Base-by-base conservation (phyloP, 2,113 vertebrate species). In the Sorex araneus region DNA sequence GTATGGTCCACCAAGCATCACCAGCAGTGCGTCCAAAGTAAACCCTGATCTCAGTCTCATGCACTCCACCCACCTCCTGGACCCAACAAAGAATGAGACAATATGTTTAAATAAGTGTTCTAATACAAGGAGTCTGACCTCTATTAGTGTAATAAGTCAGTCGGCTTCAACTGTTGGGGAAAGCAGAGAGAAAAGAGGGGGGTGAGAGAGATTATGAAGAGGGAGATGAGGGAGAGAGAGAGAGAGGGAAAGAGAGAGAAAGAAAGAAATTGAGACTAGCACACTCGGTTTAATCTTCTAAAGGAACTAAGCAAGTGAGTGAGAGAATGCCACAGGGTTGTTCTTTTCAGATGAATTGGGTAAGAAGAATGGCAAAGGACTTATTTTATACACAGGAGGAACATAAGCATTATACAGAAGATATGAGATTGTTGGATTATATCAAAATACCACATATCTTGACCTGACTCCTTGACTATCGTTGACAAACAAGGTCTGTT, bases 91-190 rank as follows among this genome's bases (percentile, higher is more conserved):
- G 10, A 30, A 8, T 60, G 45, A 67, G 2, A 40, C 15, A 67
- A 19, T 12, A 19, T 27, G n/a, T 3, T 2, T 74, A 90, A 28
- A 32, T 13, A 13, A 4, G 21, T 32, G 57, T 2, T 91, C 10
- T 45, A 45, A 81, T 36, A 57, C 1, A 81, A 80, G 92, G 63
- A 43, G 66, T 34, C 28, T 70, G 19, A 73, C 66, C 74, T 34
- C 77, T 85, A 71, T 7, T 23, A 89, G 30, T 64, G 50, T 54
- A 76, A 82, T 75, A 27, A 84, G 16, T 74, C n/a, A 69, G 40
- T 71, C 28, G 67, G 23, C 57, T 66, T 67, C 66, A 11, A 70
- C 32, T 45, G 2, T 4, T 70, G 40, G 7, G 90, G 40, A 64
- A 80, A 32, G 43, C 34, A 67, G 2, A 18, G 30, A 74, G 47